These are phyloP conservation scores for Drosophila ironensis DNA, from an alignment of 1,140 invertebrate species.

Conservation along the genomic window DNA sequence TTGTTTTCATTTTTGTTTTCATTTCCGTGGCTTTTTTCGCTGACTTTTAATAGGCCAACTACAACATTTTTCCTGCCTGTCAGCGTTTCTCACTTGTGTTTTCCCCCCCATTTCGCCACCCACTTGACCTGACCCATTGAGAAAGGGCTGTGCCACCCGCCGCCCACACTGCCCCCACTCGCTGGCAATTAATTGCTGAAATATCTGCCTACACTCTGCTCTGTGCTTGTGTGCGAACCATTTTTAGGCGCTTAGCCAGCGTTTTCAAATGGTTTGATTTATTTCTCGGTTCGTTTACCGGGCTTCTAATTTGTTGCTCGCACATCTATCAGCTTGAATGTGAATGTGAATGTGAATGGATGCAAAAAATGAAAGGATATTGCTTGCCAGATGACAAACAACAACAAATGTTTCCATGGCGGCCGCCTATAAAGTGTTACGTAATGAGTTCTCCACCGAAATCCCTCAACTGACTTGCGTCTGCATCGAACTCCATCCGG, in stretches of 20 bases:
- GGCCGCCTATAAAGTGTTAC: no score
- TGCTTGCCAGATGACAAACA: no score
- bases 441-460: no score
- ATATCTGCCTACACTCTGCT: conserved; percentile 19
- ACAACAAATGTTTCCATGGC: no score
- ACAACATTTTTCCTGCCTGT: conserved; percentile 43
- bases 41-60: conserved; percentile 70
- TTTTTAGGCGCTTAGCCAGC: conserved; percentile 18
- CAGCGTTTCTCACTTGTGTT: conserved; percentile 55
- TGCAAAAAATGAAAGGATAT: no score
- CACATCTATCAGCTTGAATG: no score
- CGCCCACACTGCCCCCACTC: neutral
- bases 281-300: neutral
- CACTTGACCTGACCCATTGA: conserved; percentile 68
- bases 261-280: conserved; percentile 13
- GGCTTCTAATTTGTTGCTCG: no score
- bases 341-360: no score
- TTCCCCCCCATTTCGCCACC: conserved; percentile 41
- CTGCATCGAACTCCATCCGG: no score
- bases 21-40: conserved; percentile 25
- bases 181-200: conserved; percentile 35
- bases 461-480: no score
- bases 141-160: conserved; percentile 7
- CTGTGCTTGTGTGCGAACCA: conserved; percentile 23
- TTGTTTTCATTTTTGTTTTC: conserved; percentile 34